phyloP scores from a whole-genome alignment of 2,113 vertebrate genomes.

The Oncorhynchus clarkii region DNA sequence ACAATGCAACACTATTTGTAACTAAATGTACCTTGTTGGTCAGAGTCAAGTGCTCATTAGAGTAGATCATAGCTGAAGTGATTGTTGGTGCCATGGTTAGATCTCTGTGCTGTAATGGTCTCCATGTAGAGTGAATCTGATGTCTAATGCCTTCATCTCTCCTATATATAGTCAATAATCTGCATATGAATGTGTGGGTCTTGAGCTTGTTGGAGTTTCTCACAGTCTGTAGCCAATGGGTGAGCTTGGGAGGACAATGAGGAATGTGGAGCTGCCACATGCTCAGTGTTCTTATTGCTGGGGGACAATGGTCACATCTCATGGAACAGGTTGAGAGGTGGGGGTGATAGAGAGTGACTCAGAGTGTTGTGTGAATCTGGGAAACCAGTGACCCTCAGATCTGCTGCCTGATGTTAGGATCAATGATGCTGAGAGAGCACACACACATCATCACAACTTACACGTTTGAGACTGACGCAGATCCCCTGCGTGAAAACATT shows the following conservation, averaged over 20 bases:
- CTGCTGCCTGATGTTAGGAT: too few species aligned
- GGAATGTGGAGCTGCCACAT: conserved; percentile 25
- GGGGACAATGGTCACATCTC: conserved; percentile 27
- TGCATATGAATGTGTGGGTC: conserved; percentile 53
- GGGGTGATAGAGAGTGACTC: conserved; percentile 22
- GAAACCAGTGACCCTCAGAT: too few species aligned
- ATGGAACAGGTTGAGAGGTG: conserved; percentile 34
- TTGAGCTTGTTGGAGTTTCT: conserved; percentile 10
- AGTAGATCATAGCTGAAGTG: conserved; percentile 17
- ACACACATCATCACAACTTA: not conserved
- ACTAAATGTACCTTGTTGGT: conserved; percentile 35
- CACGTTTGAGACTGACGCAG: not conserved
- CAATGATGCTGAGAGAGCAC: not conserved
- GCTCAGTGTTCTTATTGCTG: too few species aligned
- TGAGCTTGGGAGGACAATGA: not conserved
- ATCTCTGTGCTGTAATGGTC: conserved; percentile 35
- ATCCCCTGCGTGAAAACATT: too few species aligned
- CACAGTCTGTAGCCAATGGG: too few species aligned
- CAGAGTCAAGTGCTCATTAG: conserved; percentile 31
- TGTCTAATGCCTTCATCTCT: conserved; percentile 28
- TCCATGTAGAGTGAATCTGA: conserved; percentile 37
- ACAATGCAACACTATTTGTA: not conserved
- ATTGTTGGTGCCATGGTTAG: conserved; percentile 37
- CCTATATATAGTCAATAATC: conserved; percentile 10
- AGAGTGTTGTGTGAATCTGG: not conserved